These are phyloP conservation scores for Tretioscincus oriximinensis DNA, from an alignment of 2,113 vertebrate species.

Conservation along the genomic window DNA sequence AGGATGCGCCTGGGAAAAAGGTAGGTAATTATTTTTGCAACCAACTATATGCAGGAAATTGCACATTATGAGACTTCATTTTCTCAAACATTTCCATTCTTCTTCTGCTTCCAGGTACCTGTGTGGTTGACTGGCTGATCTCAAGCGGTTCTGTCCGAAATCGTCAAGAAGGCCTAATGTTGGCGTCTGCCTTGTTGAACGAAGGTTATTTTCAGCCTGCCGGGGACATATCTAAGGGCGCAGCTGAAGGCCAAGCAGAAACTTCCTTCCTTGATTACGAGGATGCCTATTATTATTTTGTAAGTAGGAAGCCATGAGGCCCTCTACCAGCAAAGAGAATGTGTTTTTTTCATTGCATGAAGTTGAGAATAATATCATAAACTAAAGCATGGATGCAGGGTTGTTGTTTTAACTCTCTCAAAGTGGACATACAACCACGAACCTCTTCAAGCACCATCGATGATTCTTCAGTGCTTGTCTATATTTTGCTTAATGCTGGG, in stretches of 20 bases:
- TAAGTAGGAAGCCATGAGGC: constrained; percentile 68
- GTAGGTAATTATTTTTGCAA: background rate
- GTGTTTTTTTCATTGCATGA: background rate
- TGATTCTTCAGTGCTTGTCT: background rate
- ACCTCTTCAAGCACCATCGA: background rate
- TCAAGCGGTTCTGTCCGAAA: constrained; percentile 83
- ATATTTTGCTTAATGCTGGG: background rate
- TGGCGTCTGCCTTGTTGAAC: constrained; percentile 85
- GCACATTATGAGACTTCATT: background rate
- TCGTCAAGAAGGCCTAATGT: constrained; percentile 83
- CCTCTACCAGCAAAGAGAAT: background rate
- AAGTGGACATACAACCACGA: background rate
- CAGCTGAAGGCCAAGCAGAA: constrained; percentile 74
- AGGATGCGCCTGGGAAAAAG: too few relatives aligned
- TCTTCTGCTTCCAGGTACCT: constrained; percentile 72
- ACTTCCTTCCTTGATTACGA: constrained; percentile 81
- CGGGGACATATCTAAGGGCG: constrained; percentile 83
- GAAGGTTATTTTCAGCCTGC: constrained; percentile 94
- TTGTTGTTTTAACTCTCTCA: too few relatives aligned
- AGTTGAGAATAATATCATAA: background rate
- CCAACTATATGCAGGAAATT: background rate
- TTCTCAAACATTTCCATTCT: background rate
- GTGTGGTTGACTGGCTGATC: constrained; percentile 91
- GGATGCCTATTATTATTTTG: constrained; percentile 92
- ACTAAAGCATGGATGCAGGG: too few relatives aligned